A percentile compares a stretch with the other conserved stretches of the same genome.
Evolutionary conservation across 2,113 vertebrate species (phyloP).

Genomic region (Phyllopteryx taeniolatus): DNA sequence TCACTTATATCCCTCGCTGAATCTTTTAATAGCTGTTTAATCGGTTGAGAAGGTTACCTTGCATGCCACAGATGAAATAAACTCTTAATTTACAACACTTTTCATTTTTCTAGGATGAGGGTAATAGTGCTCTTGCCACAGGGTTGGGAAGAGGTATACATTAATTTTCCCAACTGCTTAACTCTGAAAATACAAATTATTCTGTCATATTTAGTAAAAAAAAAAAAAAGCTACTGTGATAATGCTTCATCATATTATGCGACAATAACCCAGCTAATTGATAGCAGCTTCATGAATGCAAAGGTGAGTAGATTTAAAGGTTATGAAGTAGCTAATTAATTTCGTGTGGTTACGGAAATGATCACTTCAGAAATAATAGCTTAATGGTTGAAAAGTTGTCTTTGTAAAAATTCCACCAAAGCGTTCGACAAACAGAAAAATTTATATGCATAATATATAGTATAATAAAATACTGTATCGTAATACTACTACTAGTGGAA

Average conservation of each 20-base stretch:
- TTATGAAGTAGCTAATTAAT: neutral
- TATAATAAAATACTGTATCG: neutral
- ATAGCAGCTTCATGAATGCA: neutral
- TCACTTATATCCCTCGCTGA: conserved; percentile 17
- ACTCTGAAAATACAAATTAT: neutral
- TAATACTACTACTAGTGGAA: neutral
- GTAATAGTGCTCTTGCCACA: neutral
- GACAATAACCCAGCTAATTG: neutral
- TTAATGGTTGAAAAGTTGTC: neutral
- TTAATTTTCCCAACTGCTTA: neutral
- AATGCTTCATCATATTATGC: neutral
- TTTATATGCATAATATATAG: neutral
- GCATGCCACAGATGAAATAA: neutral
- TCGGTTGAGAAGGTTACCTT: conserved; percentile 24
- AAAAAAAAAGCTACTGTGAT: neutral
- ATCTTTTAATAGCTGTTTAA: conserved; percentile 33
- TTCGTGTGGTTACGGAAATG: neutral
- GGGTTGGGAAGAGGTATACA: neutral
- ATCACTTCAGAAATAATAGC: neutral
- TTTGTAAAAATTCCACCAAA: neutral
- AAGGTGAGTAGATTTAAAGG: neutral
- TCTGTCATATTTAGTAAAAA: neutral
- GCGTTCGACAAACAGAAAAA: neutral
- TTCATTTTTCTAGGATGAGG: neutral
- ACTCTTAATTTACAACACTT: conserved; percentile 5